A percentile compares a stretch with the other conserved stretches of the same genome.
Evolutionary conservation across 2,113 vertebrate genomes (phyloP).

Genomic region (Anguilla japonica): DNA sequence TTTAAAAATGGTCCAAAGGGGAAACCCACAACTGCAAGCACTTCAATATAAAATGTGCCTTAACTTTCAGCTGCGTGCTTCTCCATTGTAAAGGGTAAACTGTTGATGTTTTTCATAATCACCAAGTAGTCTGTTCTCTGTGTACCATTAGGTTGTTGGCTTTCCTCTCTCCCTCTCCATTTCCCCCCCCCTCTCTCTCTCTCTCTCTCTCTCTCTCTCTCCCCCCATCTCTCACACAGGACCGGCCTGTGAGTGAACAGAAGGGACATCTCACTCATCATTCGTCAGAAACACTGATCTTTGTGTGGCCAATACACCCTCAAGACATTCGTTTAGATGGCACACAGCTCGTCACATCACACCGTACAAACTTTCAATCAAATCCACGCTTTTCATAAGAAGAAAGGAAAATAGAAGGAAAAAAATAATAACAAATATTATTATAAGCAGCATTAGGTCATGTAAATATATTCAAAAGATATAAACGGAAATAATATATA

Average conservation of each 20-base stretch:
- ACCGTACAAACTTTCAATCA: conserved; percentile 74
- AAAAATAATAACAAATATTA: conserved; percentile 66
- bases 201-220: background rate
- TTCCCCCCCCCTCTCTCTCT: conserved; percentile 29
- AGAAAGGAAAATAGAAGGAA: conserved; percentile 58
- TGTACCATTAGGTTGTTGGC: conserved; percentile 6
- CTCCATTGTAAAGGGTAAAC: background rate
- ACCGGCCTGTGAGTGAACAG: conserved; percentile 85
- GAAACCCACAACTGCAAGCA: background rate
- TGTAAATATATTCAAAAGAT: conserved; percentile 81
- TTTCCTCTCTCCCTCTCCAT: conserved; percentile 36
- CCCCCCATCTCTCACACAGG: conserved; percentile 65
- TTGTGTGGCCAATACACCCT: conserved; percentile 70
- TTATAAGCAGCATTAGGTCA: conserved; percentile 86
- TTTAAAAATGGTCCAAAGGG: background rate
- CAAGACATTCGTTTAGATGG: conserved; percentile 73
- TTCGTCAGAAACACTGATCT: conserved; percentile 70
- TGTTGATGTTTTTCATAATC: conserved; percentile 5
- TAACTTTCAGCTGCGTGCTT: background rate
- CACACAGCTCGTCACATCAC: conserved; percentile 64
- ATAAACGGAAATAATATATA: conserved; percentile 72
- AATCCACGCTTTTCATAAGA: conserved; percentile 59
- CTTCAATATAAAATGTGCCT: conserved; percentile 8
- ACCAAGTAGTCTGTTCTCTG: background rate
- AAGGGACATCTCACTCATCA: conserved; percentile 49